Conservation (phyloP, 92 coral and sea anemone species). For the Parazoanthus atlanticus region DNA sequence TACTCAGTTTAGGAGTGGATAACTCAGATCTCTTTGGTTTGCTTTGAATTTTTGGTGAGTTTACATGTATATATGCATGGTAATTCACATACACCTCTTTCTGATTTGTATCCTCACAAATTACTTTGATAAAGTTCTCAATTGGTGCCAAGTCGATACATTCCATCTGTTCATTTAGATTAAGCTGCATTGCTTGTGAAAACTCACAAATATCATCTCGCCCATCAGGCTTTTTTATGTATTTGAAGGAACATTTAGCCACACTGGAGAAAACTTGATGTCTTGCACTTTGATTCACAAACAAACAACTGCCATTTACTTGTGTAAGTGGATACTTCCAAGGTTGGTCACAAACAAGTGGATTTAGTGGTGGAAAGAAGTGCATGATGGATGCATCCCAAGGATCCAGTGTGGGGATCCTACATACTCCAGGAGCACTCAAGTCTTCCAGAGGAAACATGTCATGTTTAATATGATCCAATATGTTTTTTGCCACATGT, state of each 20-base stretch:
- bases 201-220: slow-evolving; percentile 30
- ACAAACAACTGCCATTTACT: slow-evolving; percentile 15
- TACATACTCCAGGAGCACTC: slow-evolving; percentile 23
- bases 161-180: not conserved
- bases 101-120: not conserved
- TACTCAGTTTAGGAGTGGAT: not conserved
- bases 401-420: slow-evolving; percentile 21
- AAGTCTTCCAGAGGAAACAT: slow-evolving; percentile 24
- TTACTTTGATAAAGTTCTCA: slow-evolving; percentile 9
- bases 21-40: not conserved
- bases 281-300: slow-evolving; percentile 41
- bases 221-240: slow-evolving; percentile 6
- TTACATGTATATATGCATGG: slow-evolving; percentile 21
- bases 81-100: slow-evolving; percentile 1
- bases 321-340: slow-evolving; percentile 26
- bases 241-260: not conserved
- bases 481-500: slow-evolving; percentile 10
- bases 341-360: slow-evolving; percentile 29
- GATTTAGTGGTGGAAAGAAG: slow-evolving; percentile 8
- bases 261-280: not conserved
- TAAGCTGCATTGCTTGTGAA: not conserved
- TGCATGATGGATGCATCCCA: slow-evolving; percentile 33
- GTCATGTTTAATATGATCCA: slow-evolving; percentile 26
- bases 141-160: not conserved
- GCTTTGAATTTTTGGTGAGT: slow-evolving; percentile 16